A percentile compares a stretch with the other conserved stretches of the same genome.
These are phyloP conservation scores for Xyliphius kryptos DNA, from an alignment of 2,113 vertebrate species.

Conservation along the genomic window DNA sequence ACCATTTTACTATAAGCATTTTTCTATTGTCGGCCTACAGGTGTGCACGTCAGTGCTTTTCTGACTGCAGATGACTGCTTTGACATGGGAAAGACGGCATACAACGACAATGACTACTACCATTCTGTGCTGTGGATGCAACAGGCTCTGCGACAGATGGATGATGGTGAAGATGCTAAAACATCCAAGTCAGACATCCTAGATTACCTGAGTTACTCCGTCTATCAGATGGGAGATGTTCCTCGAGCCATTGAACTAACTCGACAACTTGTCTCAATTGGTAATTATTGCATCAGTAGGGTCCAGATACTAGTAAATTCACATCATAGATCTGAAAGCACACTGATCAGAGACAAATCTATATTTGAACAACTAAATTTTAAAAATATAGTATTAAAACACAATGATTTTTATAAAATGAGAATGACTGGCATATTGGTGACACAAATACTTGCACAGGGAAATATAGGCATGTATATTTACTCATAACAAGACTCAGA, in stretches of 20 bases:
- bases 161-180: conserved; percentile 75
- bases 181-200: conserved; percentile 76
- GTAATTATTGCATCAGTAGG: no score
- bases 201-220: conserved; percentile 96
- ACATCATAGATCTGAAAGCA: no score
- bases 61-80: conserved; percentile 89
- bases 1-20: no score
- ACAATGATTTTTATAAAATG: no score
- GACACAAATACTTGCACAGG: no score
- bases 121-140: conserved; percentile 96
- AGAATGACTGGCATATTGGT: no score
- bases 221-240: conserved; percentile 92
- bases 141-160: conserved; percentile 81
- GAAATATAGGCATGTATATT: no score
- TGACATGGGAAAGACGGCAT: conserved; percentile 88
- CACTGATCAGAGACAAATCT: no score
- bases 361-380: no score
- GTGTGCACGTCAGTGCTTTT: conserved; percentile 69
- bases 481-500: no score
- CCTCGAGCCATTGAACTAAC: conserved; percentile 88
- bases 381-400: no score
- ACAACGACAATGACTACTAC: conserved; percentile 90
- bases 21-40: conserved; percentile 64
- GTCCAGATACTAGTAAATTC: no score
- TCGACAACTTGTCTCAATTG: conserved; percentile 78